A percentile compares a stretch with the other conserved stretches of the same genome.
Conservation (phyloP, 2,888 invertebrate species). For the Syrphus vitripennis region DNA sequence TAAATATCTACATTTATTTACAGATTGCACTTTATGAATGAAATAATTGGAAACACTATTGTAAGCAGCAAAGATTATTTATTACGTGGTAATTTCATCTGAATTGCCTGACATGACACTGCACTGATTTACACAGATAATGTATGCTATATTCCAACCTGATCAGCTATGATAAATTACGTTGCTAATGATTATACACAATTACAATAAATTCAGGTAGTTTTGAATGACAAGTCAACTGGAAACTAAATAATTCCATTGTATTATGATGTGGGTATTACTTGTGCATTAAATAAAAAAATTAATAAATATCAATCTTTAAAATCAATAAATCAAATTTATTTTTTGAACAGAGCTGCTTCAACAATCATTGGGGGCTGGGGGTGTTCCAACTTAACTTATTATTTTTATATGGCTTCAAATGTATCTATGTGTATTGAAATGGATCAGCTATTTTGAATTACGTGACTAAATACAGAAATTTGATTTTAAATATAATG, state of each 20-base stretch:
- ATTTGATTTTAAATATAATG: neutral
- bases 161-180: neutral
- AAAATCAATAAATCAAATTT: neutral
- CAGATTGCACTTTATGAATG: conserved; percentile 1
- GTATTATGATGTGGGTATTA: neutral
- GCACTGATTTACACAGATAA: neutral
- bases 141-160: neutral
- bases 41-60: neutral
- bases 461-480: neutral
- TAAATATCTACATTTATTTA: neutral
- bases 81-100: conserved; percentile 3
- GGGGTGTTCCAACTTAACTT: neutral
- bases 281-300: neutral
- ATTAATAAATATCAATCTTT: neutral
- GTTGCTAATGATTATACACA: neutral
- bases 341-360: no score
- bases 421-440: neutral
- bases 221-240: neutral
- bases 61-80: neutral
- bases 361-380: neutral
- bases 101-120: conserved; percentile 1
- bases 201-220: neutral
- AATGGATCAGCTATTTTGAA: neutral
- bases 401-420: neutral
- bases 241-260: neutral